phyloP scores from a whole-genome alignment of 1,140 invertebrate genomes.

The Drosophila ironensis region DNA sequence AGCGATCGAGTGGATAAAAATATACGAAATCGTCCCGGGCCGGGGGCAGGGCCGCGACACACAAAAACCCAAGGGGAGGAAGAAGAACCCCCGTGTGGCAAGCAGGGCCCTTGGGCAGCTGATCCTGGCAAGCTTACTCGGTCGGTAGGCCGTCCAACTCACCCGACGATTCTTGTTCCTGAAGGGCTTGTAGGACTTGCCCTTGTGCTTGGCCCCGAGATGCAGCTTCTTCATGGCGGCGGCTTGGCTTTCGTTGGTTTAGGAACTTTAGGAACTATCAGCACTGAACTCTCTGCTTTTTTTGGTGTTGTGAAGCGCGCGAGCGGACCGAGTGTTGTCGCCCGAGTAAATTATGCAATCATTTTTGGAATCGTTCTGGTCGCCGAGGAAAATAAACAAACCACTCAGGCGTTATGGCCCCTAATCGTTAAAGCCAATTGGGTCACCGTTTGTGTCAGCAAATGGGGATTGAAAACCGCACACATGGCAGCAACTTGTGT shows the following conservation, averaged over 20 bases:
- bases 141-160: constrained; percentile 18
- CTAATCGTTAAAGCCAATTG: constrained; percentile 43
- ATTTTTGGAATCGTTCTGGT: constrained; percentile 43
- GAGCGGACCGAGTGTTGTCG: no score
- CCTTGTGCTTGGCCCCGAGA: constrained; percentile 66
- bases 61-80: not conserved
- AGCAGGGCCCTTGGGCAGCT: not conserved
- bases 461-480: not conserved
- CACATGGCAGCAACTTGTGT: constrained; percentile 37
- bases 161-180: constrained; percentile 73
- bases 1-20: constrained; percentile 73
- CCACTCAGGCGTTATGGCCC: constrained; percentile 56
- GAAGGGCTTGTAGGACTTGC: constrained; percentile 72
- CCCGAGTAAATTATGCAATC: constrained; percentile 65
- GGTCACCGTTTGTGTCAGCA: constrained; percentile 24
- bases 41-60: constrained; percentile 37
- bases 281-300: not conserved
- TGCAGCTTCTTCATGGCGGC: constrained; percentile 73
- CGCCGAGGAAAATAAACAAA: constrained; percentile 61
- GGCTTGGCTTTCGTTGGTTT: constrained; percentile 1
- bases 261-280: no score
- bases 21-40: constrained; percentile 61
- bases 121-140: no score
- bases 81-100: not conserved
- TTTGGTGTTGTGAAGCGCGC: no score